Evolutionary conservation across 1,140 invertebrate species (phyloP).

Genomic region (Amphibalanus amphitrite): DNA sequence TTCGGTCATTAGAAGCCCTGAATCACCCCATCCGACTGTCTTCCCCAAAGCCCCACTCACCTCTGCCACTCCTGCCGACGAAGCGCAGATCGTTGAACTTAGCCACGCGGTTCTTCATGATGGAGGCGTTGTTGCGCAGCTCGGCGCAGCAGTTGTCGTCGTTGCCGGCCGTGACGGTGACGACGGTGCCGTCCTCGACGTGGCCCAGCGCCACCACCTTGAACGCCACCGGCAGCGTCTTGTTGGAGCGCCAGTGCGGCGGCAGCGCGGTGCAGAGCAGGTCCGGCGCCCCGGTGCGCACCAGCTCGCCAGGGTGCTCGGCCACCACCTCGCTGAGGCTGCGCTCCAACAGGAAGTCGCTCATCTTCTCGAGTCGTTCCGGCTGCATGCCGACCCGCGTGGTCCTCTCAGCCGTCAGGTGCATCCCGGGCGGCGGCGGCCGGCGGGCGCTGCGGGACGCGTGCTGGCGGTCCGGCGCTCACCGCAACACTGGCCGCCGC

Average conservation of each 20-base stretch:
- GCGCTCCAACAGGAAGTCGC: not conserved
- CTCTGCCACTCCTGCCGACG: constrained; percentile 88
- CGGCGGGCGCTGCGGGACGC: too few species aligned
- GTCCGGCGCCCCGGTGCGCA: constrained; percentile 80
- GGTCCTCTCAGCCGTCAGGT: not conserved
- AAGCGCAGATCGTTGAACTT: constrained; percentile 60
- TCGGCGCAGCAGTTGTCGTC: constrained; percentile 95
- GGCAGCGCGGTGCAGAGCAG: constrained; percentile 84
- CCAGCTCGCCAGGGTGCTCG: constrained; percentile 80
- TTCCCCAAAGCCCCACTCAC: too few species aligned
- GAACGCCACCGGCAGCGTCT: constrained; percentile 37
- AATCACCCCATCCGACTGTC: too few species aligned
- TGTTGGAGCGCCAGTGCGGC: constrained; percentile 92
- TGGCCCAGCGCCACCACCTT: constrained; percentile 73
- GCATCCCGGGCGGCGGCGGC: not conserved
- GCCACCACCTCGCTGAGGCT: not conserved
- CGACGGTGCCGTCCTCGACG: constrained; percentile 83
- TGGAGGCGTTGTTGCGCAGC: constrained; percentile 74
- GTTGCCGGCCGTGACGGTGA: constrained; percentile 83
- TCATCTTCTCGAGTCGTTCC: not conserved
- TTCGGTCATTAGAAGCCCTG: too few species aligned
- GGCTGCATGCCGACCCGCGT: not conserved
- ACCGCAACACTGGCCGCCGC: not conserved
- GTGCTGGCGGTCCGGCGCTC: not conserved
- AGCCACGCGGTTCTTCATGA: constrained; percentile 74